phyloP scores from a whole-genome alignment of 2,797 vertebrate species.

The Chrosomus eos region DNA sequence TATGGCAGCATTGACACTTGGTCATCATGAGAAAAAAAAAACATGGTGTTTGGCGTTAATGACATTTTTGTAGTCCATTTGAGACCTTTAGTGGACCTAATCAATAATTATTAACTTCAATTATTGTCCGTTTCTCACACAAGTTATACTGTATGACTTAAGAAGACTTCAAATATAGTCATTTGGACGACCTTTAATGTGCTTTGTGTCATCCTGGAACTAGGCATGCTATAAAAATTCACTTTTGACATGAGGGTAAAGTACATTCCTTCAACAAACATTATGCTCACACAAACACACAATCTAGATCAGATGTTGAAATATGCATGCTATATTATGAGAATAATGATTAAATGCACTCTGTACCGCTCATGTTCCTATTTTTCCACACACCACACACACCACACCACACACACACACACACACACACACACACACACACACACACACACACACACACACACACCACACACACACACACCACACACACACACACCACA shows the following conservation, averaged over 20 bases:
- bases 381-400: slow-evolving; percentile 13
- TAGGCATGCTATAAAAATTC: background rate
- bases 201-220: background rate
- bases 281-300: background rate
- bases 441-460: too few relatives aligned
- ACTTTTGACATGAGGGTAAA: background rate
- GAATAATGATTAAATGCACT: slow-evolving; percentile 22
- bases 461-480: too few relatives aligned
- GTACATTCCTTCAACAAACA: background rate
- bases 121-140: background rate
- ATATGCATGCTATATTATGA: background rate
- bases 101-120: background rate
- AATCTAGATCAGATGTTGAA: background rate
- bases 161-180: background rate
- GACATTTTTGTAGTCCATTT: background rate
- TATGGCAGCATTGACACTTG: background rate
- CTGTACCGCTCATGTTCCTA: background rate
- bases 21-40: too few relatives aligned
- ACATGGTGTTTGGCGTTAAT: background rate
- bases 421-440: background rate
- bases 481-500: too few relatives aligned
- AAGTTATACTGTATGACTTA: background rate
- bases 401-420: too few relatives aligned
- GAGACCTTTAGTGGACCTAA: background rate
- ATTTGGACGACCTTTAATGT: background rate